A percentile compares a stretch with the other conserved stretches of the same genome.
phyloP scores from a whole-genome alignment of 2,113 vertebrate species.

The Dolichotis patagonum region DNA sequence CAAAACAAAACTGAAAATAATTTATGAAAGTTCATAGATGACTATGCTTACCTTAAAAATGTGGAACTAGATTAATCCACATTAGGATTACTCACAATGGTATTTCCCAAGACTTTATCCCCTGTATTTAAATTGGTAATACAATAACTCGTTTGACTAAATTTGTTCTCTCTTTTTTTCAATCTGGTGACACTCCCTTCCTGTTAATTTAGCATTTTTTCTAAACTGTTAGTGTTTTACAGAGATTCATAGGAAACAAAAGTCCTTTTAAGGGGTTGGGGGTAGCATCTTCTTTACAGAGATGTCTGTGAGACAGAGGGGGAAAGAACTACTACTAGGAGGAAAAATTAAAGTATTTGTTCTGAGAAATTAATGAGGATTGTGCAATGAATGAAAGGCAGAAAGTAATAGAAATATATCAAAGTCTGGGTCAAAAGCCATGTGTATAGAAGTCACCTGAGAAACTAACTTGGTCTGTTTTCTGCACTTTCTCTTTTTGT shows the following conservation, averaged over 20 bases:
- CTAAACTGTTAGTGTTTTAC: slow-evolving; percentile 13
- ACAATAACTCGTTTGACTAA: not conserved
- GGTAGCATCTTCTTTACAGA: not conserved
- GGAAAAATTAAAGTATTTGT: not conserved
- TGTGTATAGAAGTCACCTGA: not conserved
- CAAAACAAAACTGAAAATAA: not conserved
- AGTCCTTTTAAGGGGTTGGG: not conserved
- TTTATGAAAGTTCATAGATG: not conserved
- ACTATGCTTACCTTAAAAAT: not conserved
- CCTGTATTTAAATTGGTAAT: not conserved
- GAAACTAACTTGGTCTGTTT: slow-evolving; percentile 60
- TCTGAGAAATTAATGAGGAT: not conserved
- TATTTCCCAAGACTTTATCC: not conserved
- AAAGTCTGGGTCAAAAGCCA: not conserved
- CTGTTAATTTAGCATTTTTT: slow-evolving; percentile 37
- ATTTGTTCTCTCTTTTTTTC: not conserved
- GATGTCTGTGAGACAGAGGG: not conserved
- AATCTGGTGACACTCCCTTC: not conserved
- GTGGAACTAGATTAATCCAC: not conserved
- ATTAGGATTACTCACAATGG: too few species aligned
- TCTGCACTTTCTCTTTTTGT: slow-evolving; percentile 68
- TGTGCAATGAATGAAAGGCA: not conserved
- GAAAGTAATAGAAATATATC: not conserved
- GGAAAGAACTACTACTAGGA: not conserved
- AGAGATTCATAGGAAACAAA: not conserved